A percentile compares a stretch with the other conserved stretches of the same genome.
phyloP scores from a whole-genome alignment of 2,797 vertebrate genomes.

The Lithobates pipiens region DNA sequence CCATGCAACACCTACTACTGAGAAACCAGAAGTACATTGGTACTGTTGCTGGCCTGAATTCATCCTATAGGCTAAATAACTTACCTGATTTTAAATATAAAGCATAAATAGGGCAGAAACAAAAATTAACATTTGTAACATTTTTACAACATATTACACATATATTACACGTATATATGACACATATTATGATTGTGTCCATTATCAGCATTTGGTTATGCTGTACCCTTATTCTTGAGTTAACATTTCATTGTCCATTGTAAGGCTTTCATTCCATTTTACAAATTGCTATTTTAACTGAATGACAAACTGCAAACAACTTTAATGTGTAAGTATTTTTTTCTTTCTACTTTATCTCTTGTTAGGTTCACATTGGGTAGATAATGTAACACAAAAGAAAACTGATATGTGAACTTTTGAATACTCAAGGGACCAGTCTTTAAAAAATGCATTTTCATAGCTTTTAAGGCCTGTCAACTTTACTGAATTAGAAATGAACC shows the following conservation, averaged over 20 bases:
- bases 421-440: slow-evolving; percentile 40
- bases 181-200: background rate
- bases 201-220: background rate
- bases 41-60: too few relatives aligned
- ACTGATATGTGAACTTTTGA: slow-evolving; percentile 46
- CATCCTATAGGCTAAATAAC: too few relatives aligned
- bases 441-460: slow-evolving; percentile 46
- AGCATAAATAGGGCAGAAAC: too few relatives aligned
- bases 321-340: slow-evolving; percentile 33
- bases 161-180: too few relatives aligned
- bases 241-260: background rate
- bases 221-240: background rate
- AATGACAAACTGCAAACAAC: background rate
- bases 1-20: too few relatives aligned
- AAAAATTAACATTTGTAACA: too few relatives aligned
- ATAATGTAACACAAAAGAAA: slow-evolving; percentile 53
- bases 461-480: slow-evolving; percentile 43
- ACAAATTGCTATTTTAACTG: slow-evolving; percentile 5
- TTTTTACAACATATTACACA: too few relatives aligned
- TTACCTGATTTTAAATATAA: too few relatives aligned
- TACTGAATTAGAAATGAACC: slow-evolving; percentile 46
- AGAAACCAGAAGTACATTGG: too few relatives aligned
- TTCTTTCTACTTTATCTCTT: background rate
- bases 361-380: slow-evolving; percentile 28
- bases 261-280: background rate